phyloP scores from a whole-genome alignment of 1,140 invertebrate genomes.

The Dreissena polymorpha region DNA sequence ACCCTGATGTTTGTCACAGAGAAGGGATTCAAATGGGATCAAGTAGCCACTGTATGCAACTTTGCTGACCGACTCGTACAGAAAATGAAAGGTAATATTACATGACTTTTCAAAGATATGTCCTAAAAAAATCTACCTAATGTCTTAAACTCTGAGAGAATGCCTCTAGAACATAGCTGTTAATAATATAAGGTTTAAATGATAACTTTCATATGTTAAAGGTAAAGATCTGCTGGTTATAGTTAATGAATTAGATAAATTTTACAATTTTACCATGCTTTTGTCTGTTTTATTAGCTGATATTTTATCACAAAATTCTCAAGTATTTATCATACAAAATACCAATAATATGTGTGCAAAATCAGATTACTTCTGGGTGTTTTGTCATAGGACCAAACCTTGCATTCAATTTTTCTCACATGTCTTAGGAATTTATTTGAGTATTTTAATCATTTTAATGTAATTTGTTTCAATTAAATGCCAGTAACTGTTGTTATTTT shows the following conservation, averaged over 20 bases:
- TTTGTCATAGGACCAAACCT: no score
- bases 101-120: background rate
- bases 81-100: slow-evolving; percentile 64
- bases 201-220: no score
- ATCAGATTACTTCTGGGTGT: no score
- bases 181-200: no score
- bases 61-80: slow-evolving; percentile 67
- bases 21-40: slow-evolving; percentile 75
- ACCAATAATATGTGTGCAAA: no score
- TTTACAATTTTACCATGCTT: background rate
- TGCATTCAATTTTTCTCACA: no score
- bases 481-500: no score
- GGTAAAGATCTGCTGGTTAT: background rate
- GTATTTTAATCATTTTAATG: no score
- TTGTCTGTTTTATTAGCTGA: background rate
- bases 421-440: no score
- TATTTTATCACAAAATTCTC: background rate
- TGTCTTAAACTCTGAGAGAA: background rate
- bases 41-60: slow-evolving; percentile 63
- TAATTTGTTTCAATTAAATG: no score
- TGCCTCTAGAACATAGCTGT: no score
- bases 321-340: background rate
- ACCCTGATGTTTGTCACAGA: slow-evolving; percentile 69
- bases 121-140: background rate
- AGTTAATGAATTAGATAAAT: background rate